Conservation (phyloP, 1,140 invertebrate genomes). For the Yoshiicerus persimilis region DNA sequence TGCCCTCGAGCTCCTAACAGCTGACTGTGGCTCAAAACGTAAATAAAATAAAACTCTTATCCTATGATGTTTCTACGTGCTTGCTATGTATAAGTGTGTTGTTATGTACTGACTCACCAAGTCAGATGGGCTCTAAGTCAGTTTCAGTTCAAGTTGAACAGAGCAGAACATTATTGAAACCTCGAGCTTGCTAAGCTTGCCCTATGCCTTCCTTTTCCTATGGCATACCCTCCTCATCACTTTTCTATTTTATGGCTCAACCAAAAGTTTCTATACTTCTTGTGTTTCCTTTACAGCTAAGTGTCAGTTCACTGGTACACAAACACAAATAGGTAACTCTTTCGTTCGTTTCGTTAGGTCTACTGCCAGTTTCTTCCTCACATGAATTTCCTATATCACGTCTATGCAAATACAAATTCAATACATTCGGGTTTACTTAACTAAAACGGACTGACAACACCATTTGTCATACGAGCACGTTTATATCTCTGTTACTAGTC, state of each 20-base stretch:
- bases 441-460: neutral
- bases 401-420: neutral
- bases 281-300: too few relatives aligned
- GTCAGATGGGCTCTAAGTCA: neutral
- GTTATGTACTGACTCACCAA: neutral
- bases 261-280: too few relatives aligned
- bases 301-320: too few relatives aligned
- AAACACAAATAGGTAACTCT: neutral
- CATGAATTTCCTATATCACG: neutral
- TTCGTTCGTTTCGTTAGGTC: neutral
- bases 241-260: too few relatives aligned
- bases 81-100: neutral
- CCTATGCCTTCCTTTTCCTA: neutral
- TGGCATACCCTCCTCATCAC: neutral
- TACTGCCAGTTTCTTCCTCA: neutral
- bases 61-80: neutral
- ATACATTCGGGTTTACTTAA: neutral
- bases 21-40: conserved; percentile 18
- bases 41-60: conserved; percentile 16
- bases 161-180: neutral
- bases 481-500: neutral
- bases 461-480: neutral
- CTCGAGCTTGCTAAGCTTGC: neutral
- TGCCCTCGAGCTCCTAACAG: conserved; percentile 16
- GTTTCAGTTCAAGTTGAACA: neutral